Percentiles rank a stretch among this genome's conserved stretches.
Evolutionary conservation across 2,888 invertebrate genomes (phyloP).

Genomic region (Strigamia transsilvanica): DNA sequence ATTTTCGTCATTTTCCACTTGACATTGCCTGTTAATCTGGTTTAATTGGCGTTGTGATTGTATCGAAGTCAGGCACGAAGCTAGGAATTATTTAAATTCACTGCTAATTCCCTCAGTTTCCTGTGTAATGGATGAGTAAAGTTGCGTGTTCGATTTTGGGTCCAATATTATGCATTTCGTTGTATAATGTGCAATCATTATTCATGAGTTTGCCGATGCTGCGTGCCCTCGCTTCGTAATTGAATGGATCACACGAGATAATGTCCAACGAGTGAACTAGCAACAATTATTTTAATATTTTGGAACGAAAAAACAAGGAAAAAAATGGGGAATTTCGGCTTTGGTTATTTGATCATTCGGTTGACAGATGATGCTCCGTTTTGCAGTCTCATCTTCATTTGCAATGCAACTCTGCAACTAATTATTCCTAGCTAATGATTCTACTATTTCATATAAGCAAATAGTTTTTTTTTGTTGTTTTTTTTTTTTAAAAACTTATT

Average conservation of each 20-base stretch:
- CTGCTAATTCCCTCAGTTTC: neutral
- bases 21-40: constrained; percentile 18
- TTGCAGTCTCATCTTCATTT: neutral
- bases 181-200: constrained; percentile 21
- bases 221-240: neutral
- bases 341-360: neutral
- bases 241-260: constrained; percentile 33
- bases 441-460: no score
- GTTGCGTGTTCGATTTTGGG: neutral
- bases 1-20: neutral
- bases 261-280: neutral
- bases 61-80: neutral
- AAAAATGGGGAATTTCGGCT: neutral
- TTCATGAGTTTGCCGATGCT: constrained; percentile 25
- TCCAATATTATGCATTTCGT: constrained; percentile 22
- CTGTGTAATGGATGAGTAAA: neutral
- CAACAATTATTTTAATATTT: neutral
- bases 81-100: constrained; percentile 16
- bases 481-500: no score
- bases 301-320: neutral
- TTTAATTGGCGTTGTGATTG: constrained; percentile 7
- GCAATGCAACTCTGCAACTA: neutral
- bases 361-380: neutral
- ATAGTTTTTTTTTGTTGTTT: no score
- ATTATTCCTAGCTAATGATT: no score